phyloP scores from a whole-genome alignment of 2,797 vertebrate species.

The Brachyalestes nurse region DNA sequence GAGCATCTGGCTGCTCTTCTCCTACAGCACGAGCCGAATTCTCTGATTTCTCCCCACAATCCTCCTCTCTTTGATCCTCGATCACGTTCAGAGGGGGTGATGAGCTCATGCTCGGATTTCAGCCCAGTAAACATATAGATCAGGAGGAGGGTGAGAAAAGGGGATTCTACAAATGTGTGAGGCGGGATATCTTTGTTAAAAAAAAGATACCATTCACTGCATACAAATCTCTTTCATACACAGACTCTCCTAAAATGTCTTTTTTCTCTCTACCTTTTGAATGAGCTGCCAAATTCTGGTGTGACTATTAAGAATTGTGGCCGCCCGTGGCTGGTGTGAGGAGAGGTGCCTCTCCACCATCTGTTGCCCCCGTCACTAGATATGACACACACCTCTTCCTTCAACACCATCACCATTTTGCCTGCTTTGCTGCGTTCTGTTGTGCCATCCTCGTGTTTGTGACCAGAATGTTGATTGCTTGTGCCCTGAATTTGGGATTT shows the following conservation, averaged over 20 bases:
- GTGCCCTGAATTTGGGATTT: neutral
- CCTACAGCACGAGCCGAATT: constrained; percentile 20
- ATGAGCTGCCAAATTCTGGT: constrained; percentile 70
- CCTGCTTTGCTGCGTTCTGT: constrained; percentile 38
- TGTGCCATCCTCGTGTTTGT: constrained; percentile 17
- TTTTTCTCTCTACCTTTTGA: constrained; percentile 73
- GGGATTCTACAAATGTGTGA: constrained; percentile 15
- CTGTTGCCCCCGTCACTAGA: constrained; percentile 76
- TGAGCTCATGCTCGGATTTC: constrained; percentile 24
- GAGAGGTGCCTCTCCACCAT: constrained; percentile 78
- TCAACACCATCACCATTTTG: constrained; percentile 40
- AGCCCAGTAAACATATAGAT: constrained; percentile 24
- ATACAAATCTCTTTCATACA: neutral
- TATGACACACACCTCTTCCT: constrained; percentile 50
- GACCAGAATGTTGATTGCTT: neutral
- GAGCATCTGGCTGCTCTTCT: neutral
- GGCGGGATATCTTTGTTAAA: neutral
- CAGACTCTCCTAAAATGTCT: constrained; percentile 13
- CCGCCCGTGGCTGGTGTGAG: constrained; percentile 65
- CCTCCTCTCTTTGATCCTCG: constrained; percentile 31
- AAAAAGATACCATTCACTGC: neutral
- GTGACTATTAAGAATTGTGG: constrained; percentile 62
- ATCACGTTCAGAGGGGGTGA: constrained; percentile 10
- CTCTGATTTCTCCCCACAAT: constrained; percentile 15
- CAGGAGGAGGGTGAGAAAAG: neutral